Conservation (phyloP, 92 coral and sea anemone genomes). For the Muricea muricata region DNA sequence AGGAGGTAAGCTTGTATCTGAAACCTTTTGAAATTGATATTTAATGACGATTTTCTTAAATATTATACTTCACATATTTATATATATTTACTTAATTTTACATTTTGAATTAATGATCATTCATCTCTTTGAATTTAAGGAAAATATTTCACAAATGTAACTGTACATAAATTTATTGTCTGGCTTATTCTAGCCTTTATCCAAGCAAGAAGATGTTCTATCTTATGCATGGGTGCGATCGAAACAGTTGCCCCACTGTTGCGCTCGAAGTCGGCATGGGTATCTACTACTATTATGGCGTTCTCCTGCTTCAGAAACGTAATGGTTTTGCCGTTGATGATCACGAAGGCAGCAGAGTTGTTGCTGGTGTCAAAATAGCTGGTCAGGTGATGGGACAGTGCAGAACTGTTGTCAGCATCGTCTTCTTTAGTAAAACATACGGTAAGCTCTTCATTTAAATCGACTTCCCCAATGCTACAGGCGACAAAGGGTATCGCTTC, state of each 20-base stretch:
- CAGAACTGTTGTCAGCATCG: neutral
- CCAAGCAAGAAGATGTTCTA: constrained; percentile 33
- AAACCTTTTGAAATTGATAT: neutral
- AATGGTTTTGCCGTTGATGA: constrained; percentile 52
- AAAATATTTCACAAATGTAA: constrained; percentile 44
- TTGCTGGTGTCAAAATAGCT: neutral
- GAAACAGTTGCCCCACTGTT: constrained; percentile 46
- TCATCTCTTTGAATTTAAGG: neutral
- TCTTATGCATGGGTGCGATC: neutral
- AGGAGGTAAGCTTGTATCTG: neutral
- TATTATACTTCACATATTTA: neutral
- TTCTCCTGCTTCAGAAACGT: constrained; percentile 42
- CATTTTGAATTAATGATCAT: no score
- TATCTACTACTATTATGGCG: constrained; percentile 38
- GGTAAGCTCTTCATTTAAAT: constrained; percentile 10
- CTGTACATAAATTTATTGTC: constrained; percentile 42
- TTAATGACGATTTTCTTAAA: neutral
- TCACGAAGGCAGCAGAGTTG: constrained; percentile 41
- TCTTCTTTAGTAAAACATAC: constrained; percentile 33
- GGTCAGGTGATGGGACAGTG: constrained; percentile 13
- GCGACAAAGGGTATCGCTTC: neutral
- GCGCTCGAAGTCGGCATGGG: constrained; percentile 31
- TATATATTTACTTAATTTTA: neutral
- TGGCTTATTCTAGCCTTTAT: constrained; percentile 36
- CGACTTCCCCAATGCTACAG: neutral